Evolutionary conservation across 2,797 vertebrate genomes (phyloP).

Genomic region (Emydoidea blandingii): DNA sequence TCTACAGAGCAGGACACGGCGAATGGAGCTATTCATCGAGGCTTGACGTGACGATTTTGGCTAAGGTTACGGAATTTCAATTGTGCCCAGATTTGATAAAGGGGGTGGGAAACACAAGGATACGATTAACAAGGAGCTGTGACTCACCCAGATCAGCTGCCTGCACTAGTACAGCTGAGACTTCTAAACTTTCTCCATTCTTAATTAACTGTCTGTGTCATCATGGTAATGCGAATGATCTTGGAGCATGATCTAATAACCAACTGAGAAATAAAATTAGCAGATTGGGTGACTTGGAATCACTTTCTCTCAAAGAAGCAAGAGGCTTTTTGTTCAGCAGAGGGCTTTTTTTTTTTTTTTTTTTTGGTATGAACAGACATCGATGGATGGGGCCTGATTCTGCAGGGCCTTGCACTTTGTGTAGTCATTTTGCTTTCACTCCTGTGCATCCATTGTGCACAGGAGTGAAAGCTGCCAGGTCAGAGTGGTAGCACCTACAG

Average conservation of each 20-base stretch:
- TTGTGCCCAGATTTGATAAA: not conserved
- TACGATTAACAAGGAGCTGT: not conserved
- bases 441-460: not conserved
- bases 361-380: not conserved
- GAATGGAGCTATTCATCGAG: not conserved
- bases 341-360: not conserved
- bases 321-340: not conserved
- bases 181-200: not conserved
- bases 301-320: no score
- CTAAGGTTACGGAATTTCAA: rapidly evolving
- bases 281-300: rapidly evolving
- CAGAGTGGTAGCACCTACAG: not conserved
- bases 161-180: not conserved
- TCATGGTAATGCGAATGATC: not conserved
- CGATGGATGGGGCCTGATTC: not conserved
- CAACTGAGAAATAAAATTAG: not conserved
- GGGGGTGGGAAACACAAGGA: not conserved
- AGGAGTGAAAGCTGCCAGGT: not conserved
- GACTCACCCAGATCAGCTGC: rapidly evolving
- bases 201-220: not conserved
- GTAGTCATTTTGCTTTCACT: not conserved
- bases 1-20: rapidly evolving
- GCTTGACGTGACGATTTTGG: not conserved
- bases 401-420: not conserved
- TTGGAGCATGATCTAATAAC: rapidly evolving